These are phyloP conservation scores for Atopsyche davidsoni DNA, from an alignment of 1,140 invertebrate species.

Conservation along the genomic window DNA sequence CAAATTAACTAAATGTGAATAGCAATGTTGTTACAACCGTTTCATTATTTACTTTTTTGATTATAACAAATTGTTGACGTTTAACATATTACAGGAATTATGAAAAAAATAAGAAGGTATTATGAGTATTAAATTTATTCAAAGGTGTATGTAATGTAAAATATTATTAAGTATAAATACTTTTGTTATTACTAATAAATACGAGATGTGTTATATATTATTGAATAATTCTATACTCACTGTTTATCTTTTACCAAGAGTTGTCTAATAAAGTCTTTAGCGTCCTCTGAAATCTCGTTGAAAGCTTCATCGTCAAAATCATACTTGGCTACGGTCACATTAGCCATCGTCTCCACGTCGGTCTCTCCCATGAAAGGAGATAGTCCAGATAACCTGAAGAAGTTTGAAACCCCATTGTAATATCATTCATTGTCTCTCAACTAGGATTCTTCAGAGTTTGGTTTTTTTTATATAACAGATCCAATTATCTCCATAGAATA, in stretches of 20 bases:
- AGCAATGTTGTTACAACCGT: too few relatives aligned
- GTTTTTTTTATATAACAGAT: too few relatives aligned
- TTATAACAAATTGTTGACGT: too few relatives aligned
- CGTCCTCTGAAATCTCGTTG: conserved; percentile 82
- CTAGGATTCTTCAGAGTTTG: too few relatives aligned
- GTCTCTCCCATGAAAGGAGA: conserved; percentile 98
- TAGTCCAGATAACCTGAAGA: conserved; percentile 84
- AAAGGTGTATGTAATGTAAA: neutral
- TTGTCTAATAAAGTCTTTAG: conserved; percentile 87
- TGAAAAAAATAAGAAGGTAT: neutral
- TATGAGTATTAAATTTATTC: neutral
- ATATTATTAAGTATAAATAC: too few relatives aligned
- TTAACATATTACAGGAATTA: too few relatives aligned
- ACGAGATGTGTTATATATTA: neutral
- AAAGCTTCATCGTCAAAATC: conserved; percentile 95
- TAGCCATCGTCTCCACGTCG: conserved; percentile 95
- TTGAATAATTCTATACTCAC: conserved; percentile 54
- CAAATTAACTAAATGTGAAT: too few relatives aligned
- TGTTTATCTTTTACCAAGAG: conserved; percentile 84
- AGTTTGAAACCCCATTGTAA: conserved; percentile 13
- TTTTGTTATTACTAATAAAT: too few relatives aligned
- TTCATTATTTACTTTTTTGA: too few relatives aligned
- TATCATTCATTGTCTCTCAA: neutral
- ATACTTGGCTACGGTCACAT: conserved; percentile 90
- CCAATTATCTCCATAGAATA: too few relatives aligned